phyloP scores from a whole-genome alignment of 2,888 invertebrate species.

The Taenaris catops region DNA sequence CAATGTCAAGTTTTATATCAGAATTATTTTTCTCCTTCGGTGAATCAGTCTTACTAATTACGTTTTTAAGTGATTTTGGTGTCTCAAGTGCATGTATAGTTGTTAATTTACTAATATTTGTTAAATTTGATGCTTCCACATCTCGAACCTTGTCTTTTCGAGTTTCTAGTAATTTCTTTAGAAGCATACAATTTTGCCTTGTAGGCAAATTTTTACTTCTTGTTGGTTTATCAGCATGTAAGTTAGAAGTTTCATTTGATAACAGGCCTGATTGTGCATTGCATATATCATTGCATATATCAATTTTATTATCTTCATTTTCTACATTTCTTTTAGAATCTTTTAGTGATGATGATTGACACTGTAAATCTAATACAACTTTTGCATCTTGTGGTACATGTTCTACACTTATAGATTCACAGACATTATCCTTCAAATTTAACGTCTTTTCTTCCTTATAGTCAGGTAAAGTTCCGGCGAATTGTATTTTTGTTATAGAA shows the following conservation, averaged over 20 bases:
- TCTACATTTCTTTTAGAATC: conserved; percentile 6
- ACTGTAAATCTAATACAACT: neutral
- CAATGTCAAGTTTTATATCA: conserved; percentile 15
- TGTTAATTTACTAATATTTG: conserved; percentile 34
- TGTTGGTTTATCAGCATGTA: conserved; percentile 13
- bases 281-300: conserved; percentile 5
- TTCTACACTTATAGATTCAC: conserved; percentile 5
- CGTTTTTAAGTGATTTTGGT: conserved; percentile 17
- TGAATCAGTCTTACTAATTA: conserved; percentile 16
- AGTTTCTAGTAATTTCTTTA: conserved; percentile 64
- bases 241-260: conserved; percentile 11
- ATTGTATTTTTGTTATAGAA: conserved; percentile 12
- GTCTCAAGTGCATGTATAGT: conserved; percentile 17
- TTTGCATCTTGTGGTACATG: conserved; percentile 8
- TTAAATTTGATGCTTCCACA: conserved; percentile 32
- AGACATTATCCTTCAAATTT: conserved; percentile 8
- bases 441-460: conserved; percentile 9
- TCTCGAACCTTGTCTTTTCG: conserved; percentile 47
- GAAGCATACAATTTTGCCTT: conserved; percentile 58
- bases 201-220: conserved; percentile 19
- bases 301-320: conserved; percentile 9
- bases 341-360: conserved; percentile 1
- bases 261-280: conserved; percentile 14
- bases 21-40: conserved; percentile 16
- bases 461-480: conserved; percentile 4